phyloP scores from a whole-genome alignment of 2,113 vertebrate species.

The Butorides virescens region DNA sequence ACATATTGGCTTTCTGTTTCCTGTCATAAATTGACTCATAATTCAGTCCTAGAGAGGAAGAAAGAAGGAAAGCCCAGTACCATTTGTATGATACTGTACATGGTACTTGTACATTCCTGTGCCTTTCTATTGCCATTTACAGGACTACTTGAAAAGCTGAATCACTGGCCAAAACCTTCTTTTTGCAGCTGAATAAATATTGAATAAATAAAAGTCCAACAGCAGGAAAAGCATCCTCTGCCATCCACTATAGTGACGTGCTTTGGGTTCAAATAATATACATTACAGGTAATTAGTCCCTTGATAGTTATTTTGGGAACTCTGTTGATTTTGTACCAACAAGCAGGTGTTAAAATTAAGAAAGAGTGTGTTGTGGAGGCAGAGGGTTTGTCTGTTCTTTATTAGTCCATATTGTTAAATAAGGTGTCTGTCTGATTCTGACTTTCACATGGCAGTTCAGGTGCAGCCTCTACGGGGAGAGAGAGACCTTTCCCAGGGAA shows the following conservation, averaged over 20 bases:
- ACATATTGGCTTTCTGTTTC: constrained; percentile 1
- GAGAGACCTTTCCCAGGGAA: background rate
- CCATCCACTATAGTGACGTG: background rate
- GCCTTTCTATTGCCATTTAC: background rate
- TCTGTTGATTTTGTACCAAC: background rate
- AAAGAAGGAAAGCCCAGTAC: background rate
- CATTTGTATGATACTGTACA: background rate
- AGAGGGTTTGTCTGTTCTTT: background rate
- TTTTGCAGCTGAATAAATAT: background rate
- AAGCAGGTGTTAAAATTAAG: background rate
- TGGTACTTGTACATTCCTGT: background rate
- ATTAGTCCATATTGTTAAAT: background rate
- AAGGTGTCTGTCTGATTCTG: background rate
- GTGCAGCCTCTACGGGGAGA: background rate
- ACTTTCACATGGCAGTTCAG: background rate
- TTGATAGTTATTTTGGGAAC: background rate
- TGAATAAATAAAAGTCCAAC: background rate
- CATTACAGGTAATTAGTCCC: background rate
- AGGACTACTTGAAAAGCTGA: background rate
- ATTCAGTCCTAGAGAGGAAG: background rate
- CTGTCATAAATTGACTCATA: background rate
- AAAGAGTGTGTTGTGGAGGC: background rate
- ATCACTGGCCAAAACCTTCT: background rate
- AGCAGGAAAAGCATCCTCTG: background rate
- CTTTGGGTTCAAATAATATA: background rate